A percentile compares a stretch with the other conserved stretches of the same genome.
These are phyloP conservation scores for Marisa cornuarietis DNA, from an alignment of 1,140 invertebrate species.

Conservation along the genomic window DNA sequence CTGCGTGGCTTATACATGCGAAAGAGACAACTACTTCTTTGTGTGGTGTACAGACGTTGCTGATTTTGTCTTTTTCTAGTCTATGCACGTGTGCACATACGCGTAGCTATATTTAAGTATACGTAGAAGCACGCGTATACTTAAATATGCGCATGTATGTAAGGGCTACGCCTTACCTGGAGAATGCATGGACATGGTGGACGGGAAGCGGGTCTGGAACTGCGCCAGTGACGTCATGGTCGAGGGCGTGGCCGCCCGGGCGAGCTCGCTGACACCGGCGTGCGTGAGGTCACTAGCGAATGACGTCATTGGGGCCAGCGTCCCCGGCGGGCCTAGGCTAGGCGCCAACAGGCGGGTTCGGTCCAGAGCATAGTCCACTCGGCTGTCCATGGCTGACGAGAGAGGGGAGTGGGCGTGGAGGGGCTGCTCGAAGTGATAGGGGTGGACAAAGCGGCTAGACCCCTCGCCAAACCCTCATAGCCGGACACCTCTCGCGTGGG, in stretches of 20 bases:
- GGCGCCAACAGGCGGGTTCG: conserved; percentile 5
- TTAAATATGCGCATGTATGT: too few species aligned
- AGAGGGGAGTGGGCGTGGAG: background rate
- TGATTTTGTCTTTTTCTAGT: too few species aligned
- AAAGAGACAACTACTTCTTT: too few species aligned
- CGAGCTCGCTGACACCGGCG: conserved; percentile 11
- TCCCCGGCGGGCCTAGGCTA: background rate
- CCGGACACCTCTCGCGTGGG: too few species aligned
- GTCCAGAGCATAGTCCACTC: conserved; percentile 50
- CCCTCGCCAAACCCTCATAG: too few species aligned
- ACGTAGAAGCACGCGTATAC: too few species aligned
- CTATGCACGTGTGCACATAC: too few species aligned
- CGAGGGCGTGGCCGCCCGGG: conserved; percentile 9
- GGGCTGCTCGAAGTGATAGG: background rate
- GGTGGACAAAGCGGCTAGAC: too few species aligned
- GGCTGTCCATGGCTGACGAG: conserved; percentile 53
- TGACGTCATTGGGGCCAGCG: background rate
- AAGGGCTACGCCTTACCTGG: conserved; percentile 10
- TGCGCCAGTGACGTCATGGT: conserved; percentile 9
- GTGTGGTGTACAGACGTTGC: too few species aligned
- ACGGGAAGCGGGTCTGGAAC: conserved; percentile 4
- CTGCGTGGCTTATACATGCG: too few species aligned
- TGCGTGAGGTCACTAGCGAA: background rate
- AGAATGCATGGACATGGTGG: conserved; percentile 8
- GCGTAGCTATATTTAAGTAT: too few species aligned